These are phyloP conservation scores for Ispidina lecontei DNA, from an alignment of 2,797 vertebrate species.

Conservation along the genomic window DNA sequence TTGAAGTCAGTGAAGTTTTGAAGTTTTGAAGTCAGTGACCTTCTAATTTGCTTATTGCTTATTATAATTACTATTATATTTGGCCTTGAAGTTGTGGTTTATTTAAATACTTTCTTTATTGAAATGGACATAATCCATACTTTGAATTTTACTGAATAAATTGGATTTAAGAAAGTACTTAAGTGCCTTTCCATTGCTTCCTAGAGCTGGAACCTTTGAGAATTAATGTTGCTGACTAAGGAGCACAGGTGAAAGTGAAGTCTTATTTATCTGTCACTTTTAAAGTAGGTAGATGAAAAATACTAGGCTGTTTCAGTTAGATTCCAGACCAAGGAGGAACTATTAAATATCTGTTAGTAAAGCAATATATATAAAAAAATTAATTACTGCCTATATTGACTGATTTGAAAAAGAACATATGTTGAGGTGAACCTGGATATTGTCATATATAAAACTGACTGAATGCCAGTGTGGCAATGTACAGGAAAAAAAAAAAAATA, in stretches of 20 bases:
- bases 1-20: neutral
- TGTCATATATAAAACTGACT: constrained; percentile 11
- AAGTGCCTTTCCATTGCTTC: neutral
- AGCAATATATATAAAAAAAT: neutral
- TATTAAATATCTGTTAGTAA: neutral
- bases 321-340: neutral
- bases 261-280: neutral
- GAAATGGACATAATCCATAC: neutral
- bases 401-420: neutral
- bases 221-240: neutral
- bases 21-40: neutral
- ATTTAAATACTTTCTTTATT: neutral
- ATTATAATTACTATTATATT: neutral
- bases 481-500: neutral
- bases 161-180: neutral
- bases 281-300: neutral
- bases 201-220: neutral
- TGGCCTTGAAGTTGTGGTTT: neutral
- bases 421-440: constrained; percentile 12
- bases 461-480: neutral
- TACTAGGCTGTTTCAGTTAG: neutral
- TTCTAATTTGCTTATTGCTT: neutral
- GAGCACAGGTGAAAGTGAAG: neutral
- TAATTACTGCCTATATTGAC: neutral
- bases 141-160: neutral